Conservation (phyloP, 1,140 invertebrate genomes). For the Yoshiicerus persimilis region DNA sequence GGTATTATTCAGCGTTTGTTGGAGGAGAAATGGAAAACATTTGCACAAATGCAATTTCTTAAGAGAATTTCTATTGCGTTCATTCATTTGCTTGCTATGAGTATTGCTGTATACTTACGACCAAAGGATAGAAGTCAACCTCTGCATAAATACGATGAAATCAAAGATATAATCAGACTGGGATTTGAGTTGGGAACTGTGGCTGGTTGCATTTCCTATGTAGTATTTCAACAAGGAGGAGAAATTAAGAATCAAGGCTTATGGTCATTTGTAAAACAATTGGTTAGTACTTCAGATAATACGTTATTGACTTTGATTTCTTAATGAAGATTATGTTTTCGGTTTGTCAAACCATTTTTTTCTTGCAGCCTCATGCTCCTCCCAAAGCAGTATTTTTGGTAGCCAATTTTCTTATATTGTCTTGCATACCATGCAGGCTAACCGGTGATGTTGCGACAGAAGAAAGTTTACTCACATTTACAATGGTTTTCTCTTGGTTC, state of each 20-base stretch:
- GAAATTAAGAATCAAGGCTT: conserved; percentile 93
- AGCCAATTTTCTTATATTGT: conserved; percentile 88
- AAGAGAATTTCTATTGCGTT: conserved; percentile 83
- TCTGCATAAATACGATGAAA: conserved; percentile 54
- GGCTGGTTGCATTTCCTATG: conserved; percentile 79
- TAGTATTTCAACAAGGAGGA: conserved; percentile 87
- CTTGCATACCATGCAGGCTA: conserved; percentile 86
- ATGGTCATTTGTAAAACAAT: conserved; percentile 83
- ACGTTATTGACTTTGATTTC: neutral
- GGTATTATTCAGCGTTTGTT: conserved; percentile 95
- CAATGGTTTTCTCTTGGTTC: conserved; percentile 94
- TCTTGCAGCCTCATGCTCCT: conserved; percentile 80
- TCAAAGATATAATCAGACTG: conserved; percentile 65
- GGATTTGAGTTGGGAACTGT: conserved; percentile 82
- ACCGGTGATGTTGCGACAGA: conserved; percentile 73
- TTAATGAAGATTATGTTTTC: neutral
- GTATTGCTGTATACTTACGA: conserved; percentile 84
- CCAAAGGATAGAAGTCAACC: conserved; percentile 62
- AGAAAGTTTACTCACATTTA: conserved; percentile 87
- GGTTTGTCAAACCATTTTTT: neutral
- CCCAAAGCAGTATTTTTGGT: conserved; percentile 91
- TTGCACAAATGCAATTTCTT: conserved; percentile 90
- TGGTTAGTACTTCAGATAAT: conserved; percentile 64
- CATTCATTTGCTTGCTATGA: conserved; percentile 80
- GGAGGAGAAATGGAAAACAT: conserved; percentile 99